These are phyloP conservation scores for Chauna torquata DNA, from an alignment of 2,113 vertebrate species.

Conservation along the genomic window DNA sequence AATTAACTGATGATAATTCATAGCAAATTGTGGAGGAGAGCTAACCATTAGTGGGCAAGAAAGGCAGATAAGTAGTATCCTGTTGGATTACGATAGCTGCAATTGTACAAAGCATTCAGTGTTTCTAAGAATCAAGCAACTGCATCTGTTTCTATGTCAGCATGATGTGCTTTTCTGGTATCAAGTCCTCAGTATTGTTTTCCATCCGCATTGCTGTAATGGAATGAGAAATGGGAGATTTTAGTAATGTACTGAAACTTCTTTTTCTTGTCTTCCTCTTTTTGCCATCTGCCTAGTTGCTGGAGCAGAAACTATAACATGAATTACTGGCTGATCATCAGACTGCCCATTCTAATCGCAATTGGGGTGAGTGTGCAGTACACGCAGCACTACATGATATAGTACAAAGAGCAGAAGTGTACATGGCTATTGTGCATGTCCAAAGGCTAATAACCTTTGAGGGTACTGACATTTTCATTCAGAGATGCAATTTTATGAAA, in stretches of 20 bases:
- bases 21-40: slow-evolving; percentile 11
- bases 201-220: not conserved
- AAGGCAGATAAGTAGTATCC: not conserved
- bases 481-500: slow-evolving; percentile 6
- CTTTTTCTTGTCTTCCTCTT: not conserved
- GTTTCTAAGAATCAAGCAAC: slow-evolving; percentile 13
- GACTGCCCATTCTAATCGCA: slow-evolving; percentile 83
- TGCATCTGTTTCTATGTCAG: slow-evolving; percentile 55
- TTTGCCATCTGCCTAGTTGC: slow-evolving; percentile 73
- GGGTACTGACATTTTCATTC: slow-evolving; percentile 9
- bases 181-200: slow-evolving; percentile 28
- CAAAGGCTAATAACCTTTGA: not conserved
- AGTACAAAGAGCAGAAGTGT: not conserved
- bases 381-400: accelerated
- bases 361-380: slow-evolving; percentile 78
- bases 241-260: not conserved
- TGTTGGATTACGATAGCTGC: not conserved
- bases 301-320: slow-evolving; percentile 88
- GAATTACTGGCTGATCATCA: slow-evolving; percentile 88
- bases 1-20: slow-evolving; percentile 33
- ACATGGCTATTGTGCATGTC: not conserved
- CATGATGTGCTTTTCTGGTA: slow-evolving; percentile 40
- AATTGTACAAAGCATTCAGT: not conserved
- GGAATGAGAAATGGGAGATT: not conserved
- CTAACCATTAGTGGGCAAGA: slow-evolving; percentile 23